phyloP scores from a whole-genome alignment of 1,140 invertebrate genomes.

The Drosophila triauraria region DNA sequence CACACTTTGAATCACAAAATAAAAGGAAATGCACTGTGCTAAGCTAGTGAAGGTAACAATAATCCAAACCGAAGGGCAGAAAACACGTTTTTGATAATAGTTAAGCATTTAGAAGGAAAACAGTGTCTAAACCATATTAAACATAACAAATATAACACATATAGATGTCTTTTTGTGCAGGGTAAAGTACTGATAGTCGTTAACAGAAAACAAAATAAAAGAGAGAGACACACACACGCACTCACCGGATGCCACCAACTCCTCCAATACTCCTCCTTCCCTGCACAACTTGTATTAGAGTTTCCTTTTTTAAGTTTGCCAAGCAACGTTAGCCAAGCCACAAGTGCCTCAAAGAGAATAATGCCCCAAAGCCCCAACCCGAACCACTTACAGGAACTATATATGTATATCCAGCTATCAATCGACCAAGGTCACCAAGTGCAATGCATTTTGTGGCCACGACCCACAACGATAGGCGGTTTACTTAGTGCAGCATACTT shows the following conservation, averaged over 20 bases:
- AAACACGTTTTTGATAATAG: conserved; percentile 25
- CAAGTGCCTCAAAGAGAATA: conserved; percentile 50
- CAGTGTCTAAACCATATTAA: conserved; percentile 19
- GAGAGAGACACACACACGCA: conserved; percentile 1
- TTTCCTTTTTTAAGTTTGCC: conserved; percentile 31
- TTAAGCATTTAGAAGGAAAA: conserved; percentile 17
- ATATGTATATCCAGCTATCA: conserved; percentile 37
- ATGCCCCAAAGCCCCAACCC: not conserved
- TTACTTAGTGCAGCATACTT: conserved; percentile 28
- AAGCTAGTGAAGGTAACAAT: conserved; percentile 56
- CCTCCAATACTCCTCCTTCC: no score
- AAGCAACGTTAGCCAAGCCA: conserved; percentile 57
- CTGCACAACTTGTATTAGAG: conserved; percentile 24
- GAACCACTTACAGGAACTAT: conserved; percentile 13
- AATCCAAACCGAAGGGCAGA: conserved; percentile 25
- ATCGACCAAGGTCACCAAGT: conserved; percentile 53
- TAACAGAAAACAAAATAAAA: conserved; percentile 23
- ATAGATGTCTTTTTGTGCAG: conserved; percentile 31
- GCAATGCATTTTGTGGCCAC: conserved; percentile 58
- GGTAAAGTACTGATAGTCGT: conserved; percentile 70
- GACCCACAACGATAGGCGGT: conserved; percentile 13
- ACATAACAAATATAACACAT: conserved; percentile 3
- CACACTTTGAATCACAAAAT: no score
- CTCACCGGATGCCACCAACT: not conserved
- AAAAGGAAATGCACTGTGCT: conserved; percentile 7